These are phyloP conservation scores for Colostygia pectinataria DNA, from an alignment of 2,888 invertebrate species.

Conservation along the genomic window DNA sequence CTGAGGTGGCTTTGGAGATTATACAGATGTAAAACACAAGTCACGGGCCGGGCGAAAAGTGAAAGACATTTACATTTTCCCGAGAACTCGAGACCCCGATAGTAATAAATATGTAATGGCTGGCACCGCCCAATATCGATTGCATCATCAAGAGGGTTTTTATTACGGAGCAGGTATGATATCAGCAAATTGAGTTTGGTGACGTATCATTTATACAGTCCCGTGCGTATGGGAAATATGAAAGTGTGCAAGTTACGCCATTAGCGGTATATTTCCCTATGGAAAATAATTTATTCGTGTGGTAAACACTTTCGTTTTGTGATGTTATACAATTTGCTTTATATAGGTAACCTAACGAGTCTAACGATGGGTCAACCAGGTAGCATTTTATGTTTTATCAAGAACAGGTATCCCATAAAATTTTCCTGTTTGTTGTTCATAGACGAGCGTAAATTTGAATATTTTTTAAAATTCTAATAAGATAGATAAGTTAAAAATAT, in stretches of 20 bases:
- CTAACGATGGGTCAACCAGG: too few relatives aligned
- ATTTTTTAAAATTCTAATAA: too few relatives aligned
- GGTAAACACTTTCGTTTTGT: conserved; percentile 13
- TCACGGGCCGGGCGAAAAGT: conserved; percentile 37
- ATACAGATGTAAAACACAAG: conserved; percentile 32
- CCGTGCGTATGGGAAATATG: conserved; percentile 7
- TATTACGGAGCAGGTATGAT: conserved; percentile 61
- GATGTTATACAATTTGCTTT: too few relatives aligned
- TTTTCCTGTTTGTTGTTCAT: too few relatives aligned
- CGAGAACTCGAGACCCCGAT: conserved; percentile 49
- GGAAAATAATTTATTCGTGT: conserved; percentile 13
- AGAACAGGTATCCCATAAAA: too few relatives aligned
- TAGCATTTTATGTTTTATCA: too few relatives aligned
- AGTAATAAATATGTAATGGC: conserved; percentile 74
- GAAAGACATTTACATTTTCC: conserved; percentile 52
- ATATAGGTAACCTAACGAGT: too few relatives aligned
- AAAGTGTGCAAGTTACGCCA: conserved; percentile 16
- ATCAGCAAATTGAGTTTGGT: conserved; percentile 48
- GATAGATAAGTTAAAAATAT: too few relatives aligned
- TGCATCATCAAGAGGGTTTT: conserved; percentile 55
- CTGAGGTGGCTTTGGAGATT: conserved; percentile 7
- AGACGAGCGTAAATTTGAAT: too few relatives aligned
- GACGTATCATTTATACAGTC: conserved; percentile 7
- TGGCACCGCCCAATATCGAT: conserved; percentile 66
- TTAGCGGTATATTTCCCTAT: conserved; percentile 19